Evolutionary conservation across 1,140 invertebrate species (phyloP), one percentile per base, ranked within the genome.

Genomic region (Drosophila kanapiae): DNA sequence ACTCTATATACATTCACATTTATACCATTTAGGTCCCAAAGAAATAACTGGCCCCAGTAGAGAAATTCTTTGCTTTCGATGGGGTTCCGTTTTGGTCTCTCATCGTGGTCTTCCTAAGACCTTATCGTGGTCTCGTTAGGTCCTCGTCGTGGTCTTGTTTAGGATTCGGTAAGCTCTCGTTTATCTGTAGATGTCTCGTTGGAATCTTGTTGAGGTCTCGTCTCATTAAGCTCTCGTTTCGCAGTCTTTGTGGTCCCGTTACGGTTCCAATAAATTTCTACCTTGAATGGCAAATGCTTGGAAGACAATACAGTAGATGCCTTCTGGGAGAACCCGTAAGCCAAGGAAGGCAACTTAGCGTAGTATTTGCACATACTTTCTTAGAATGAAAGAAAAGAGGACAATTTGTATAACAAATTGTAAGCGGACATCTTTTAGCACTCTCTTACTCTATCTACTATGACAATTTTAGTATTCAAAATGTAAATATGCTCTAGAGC

Each of bases 371-470:
- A 23, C 4, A 29, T 29, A 49, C 48, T n/a, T 51, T 56, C 13
- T 38, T n/a, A n/a, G 6, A 56, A 14, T n/a, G 53, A 35, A 13
- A 56, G 53, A 54, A 54, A 54, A 54, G 29, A 56, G 53, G 3
- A 37, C 0, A 53, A 33, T n/a, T 53, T 53, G 31, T 35, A 23
- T 7, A 23, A 6, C 3, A 23, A 56, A 38, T 56, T 38, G 18
- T 2, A 56, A 56, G 16, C 51, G 31, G 7, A 53, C n/a, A 35
- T 23, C 23, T 51, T 13, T 16, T 4, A 51, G 29, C 29, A 33
- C n/a, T n/a, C n/a, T n/a, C 29, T 31, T 33, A 33, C 48, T 33
- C n/a, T 33, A 49, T n/a, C 27, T 49, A 49, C 1, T n/a, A n/a
- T n/a, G n/a, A n/a, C n/a, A n/a, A n/a, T n/a, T n/a, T n/a, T n/a